These are phyloP conservation scores for Morpho deidamia DNA, from an alignment of 2,888 invertebrate species.

Conservation along the genomic window DNA sequence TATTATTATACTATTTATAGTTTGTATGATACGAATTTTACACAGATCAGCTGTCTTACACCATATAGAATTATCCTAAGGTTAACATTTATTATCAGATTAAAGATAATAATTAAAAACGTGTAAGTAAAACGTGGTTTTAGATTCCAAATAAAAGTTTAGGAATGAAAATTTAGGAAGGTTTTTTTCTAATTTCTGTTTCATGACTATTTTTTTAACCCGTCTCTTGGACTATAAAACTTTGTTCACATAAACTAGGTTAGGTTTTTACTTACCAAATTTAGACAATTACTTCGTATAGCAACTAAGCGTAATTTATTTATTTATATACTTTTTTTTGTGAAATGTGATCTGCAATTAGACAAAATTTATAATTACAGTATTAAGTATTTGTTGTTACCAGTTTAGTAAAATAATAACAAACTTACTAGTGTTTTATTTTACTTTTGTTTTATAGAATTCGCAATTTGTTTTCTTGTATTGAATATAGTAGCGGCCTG, in stretches of 20 bases:
- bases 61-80: too few relatives aligned
- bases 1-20: too few relatives aligned
- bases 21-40: too few relatives aligned
- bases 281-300: slow-evolving; percentile 17
- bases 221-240: not conserved
- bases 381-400: slow-evolving; percentile 42
- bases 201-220: not conserved
- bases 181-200: too few relatives aligned
- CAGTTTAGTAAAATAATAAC: slow-evolving; percentile 50
- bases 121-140: too few relatives aligned
- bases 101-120: too few relatives aligned
- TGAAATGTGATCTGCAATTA: slow-evolving; percentile 41
- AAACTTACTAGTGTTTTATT: slow-evolving; percentile 33
- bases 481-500: too few relatives aligned
- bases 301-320: slow-evolving; percentile 48
- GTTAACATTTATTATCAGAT: too few relatives aligned
- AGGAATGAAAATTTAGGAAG: too few relatives aligned
- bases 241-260: not conserved
- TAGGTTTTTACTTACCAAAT: not conserved
- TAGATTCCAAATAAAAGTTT: too few relatives aligned
- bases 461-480: not conserved
- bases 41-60: too few relatives aligned
- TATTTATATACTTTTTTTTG: slow-evolving; percentile 34
- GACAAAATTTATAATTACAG: slow-evolving; percentile 30
- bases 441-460: not conserved